Evolutionary conservation across 2,888 invertebrate species (phyloP), one percentile per base, ranked within the genome.

Genomic region (Rhamphomyia laevipes): DNA sequence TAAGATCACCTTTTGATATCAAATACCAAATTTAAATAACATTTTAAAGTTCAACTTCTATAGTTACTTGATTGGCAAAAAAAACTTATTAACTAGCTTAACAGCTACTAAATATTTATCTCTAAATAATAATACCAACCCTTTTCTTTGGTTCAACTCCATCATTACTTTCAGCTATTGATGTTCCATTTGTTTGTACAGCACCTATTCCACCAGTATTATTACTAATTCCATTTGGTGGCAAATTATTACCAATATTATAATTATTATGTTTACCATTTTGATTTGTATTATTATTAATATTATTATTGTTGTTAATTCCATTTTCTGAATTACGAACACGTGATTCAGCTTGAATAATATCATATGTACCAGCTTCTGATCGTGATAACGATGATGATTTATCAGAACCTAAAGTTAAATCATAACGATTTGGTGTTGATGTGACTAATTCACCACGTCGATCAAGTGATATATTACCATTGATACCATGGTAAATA

Each of bases 381-480:
- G 68, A 70, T 16, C 70, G 63, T 9, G 70, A 69, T 16, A 70
- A 55, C 1, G 70, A 68, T 9, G 70, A 68, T 1, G 70, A 70
- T 53, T 70, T 70, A 52, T 70, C 70, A 3, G 70, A 70, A 10
- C 68, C 64, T 49, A 70, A 49, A 3, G 67, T 68, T 38, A 65
- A 59, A 57, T 70, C 70, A 51, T 67, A 67, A 16, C 67, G 65
- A 56, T 63, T 64, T 38, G 62, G 62, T 4, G 63, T 59, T 38
- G 62, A 57, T 30, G 56, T 55, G 16, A 62, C 59, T 35, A 59
- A 37, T 48, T 68, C 69, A 27, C 66, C 64, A 15, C 68, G 63
- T n/a, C 70, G 62, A 61, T 70, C 69, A 53, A 70, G 55, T 7
- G 70, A 70, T 59, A 70, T 66, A 30, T 70, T 70, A 43, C 70